Base-by-base conservation (phyloP, 1,140 invertebrate species). In the Sitophilus oryzae region DNA sequence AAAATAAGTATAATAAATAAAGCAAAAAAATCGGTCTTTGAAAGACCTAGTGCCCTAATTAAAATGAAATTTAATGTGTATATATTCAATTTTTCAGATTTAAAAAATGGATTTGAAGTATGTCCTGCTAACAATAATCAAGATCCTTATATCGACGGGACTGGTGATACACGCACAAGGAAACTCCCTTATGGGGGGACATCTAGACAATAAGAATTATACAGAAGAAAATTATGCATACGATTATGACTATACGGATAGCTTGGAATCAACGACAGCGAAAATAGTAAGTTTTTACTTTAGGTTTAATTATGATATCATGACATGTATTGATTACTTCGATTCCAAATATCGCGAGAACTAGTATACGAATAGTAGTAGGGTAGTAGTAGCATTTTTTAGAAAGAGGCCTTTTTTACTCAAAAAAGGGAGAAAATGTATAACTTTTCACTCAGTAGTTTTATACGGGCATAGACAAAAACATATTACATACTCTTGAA, bases 131-230 rank as follows among this genome's bases (percentile, higher is more conserved):
- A 69, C 65, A 8, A 63, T 71, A 9, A 58, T 71, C 0, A 71
- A 71, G 58, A 71, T 71, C 23, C 22, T 71, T 5, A 65, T 70
- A 37, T 71, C 69, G 11, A 66, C 68, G 23, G 62, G 63, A 9
- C 37, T 68, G 20, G 22, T 68, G 18, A 15, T 62, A 11, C 56
- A 56, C 14, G 52, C 47, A 11, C 23, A 64, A 18, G 66, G 49
- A 3, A 62, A 65, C 16, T 63, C 63, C 10, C 44, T 70, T 16
- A 68, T 70, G 58, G 67, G 68, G 11, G 66, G 65, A 15, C 58
- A 69, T 45, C 25, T 63, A 5, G 61, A 67, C 42, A 67, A 67
- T 40, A 56, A 35, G 14, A 65, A 63, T 25, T 51, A 56, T 37
- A 48, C 56, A 1, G 25, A 45, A 35, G n/a, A 37, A 16, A 1